Conservation (phyloP, 2,888 invertebrate species). For the Lasioglossum pauxillum region DNA sequence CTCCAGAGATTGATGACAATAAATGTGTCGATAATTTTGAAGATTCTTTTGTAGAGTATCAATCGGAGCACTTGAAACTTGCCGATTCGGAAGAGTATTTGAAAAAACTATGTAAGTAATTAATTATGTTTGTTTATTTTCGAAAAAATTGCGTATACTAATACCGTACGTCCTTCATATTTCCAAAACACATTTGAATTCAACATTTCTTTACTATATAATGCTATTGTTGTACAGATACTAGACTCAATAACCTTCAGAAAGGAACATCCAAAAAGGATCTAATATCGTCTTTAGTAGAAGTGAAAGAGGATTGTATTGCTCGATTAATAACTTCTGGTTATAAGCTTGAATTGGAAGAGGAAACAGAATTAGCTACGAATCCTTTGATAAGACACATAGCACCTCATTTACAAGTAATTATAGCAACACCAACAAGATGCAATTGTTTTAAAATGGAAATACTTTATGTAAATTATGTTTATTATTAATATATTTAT, state of each 20-base stretch:
- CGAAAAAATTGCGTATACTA: not conserved
- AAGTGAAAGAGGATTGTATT: conserved; percentile 87
- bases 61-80: conserved; percentile 77
- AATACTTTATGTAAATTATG: not conserved
- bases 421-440: not conserved
- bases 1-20: not conserved
- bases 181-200: not conserved
- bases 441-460: not conserved
- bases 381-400: conserved; percentile 83
- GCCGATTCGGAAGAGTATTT: conserved; percentile 89
- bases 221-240: conserved; percentile 65
- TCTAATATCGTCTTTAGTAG: conserved; percentile 86
- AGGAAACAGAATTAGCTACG: conserved; percentile 77
- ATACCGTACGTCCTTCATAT: not conserved
- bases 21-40: conserved; percentile 70
- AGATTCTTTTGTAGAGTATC: conserved; percentile 75
- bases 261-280: conserved; percentile 85
- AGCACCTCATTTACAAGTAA: conserved; percentile 83
- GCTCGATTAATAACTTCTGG: conserved; percentile 87
- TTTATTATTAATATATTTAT: conserved; percentile 20
- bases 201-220: not conserved
- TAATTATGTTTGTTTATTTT: not conserved
- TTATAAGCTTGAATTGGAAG: conserved; percentile 85
- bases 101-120: conserved; percentile 87
- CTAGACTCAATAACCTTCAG: conserved; percentile 76